phyloP scores from a whole-genome alignment of 2,888 invertebrate species.

The Heliconius cydno region DNA sequence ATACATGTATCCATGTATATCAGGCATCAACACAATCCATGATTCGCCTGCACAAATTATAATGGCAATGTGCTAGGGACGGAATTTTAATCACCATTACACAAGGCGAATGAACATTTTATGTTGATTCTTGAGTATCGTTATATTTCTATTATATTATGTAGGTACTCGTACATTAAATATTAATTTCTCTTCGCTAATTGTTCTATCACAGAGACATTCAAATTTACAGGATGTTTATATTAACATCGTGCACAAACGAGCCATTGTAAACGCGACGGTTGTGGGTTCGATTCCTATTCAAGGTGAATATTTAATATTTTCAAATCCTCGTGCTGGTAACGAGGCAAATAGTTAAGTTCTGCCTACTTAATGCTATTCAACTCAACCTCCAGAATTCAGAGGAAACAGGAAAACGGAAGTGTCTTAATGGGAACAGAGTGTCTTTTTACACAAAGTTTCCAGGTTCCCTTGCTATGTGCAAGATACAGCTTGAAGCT shows the following conservation, averaged over 20 bases:
- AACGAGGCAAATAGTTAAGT: too few relatives aligned
- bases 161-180: not conserved
- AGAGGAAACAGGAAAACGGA: too few relatives aligned
- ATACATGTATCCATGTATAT: not conserved
- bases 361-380: too few relatives aligned
- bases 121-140: not conserved
- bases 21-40: not conserved
- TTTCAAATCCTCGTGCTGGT: too few relatives aligned
- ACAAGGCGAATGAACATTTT: conserved; percentile 23
- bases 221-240: not conserved
- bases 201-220: not conserved
- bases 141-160: conserved; percentile 4
- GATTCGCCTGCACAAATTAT: not conserved
- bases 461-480: too few relatives aligned
- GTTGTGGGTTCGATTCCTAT: too few relatives aligned
- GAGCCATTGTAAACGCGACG: too few relatives aligned
- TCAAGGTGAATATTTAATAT: too few relatives aligned
- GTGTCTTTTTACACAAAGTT: too few relatives aligned
- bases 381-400: too few relatives aligned
- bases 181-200: not conserved
- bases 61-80: conserved; percentile 11
- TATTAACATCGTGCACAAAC: not conserved
- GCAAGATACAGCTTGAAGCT: too few relatives aligned
- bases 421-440: too few relatives aligned
- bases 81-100: conserved; percentile 21